Evolutionary conservation across 2,888 invertebrate genomes (phyloP).

Genomic region (Unio delphinus): DNA sequence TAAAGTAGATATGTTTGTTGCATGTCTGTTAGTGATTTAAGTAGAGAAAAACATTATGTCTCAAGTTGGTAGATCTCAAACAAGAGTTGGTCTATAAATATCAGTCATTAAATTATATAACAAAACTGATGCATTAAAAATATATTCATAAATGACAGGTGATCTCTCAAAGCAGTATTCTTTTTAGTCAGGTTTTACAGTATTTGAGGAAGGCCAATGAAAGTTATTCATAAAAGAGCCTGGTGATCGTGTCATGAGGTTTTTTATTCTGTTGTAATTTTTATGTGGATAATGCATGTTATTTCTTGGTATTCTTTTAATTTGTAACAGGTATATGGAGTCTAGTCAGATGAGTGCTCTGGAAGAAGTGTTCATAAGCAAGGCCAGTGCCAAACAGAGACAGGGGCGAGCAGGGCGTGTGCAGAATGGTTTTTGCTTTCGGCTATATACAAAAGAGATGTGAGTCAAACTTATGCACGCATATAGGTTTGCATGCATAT

Average conservation of each 20-base stretch:
- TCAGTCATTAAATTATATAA: too few species aligned
- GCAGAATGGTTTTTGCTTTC: slow-evolving; percentile 63
- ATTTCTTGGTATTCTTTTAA: neutral
- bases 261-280: neutral
- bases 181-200: too few species aligned
- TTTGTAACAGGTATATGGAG: slow-evolving; percentile 63
- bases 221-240: neutral
- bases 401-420: slow-evolving; percentile 68
- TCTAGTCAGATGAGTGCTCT: slow-evolving; percentile 65
- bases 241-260: neutral
- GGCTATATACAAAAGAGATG: slow-evolving; percentile 61
- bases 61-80: too few species aligned
- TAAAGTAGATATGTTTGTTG: too few species aligned
- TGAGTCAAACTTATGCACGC: slow-evolving; percentile 19
- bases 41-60: too few species aligned
- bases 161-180: too few species aligned
- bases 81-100: too few species aligned
- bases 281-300: neutral
- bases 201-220: too few species aligned
- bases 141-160: too few species aligned
- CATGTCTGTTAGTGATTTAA: too few species aligned
- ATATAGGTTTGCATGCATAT: too few species aligned
- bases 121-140: too few species aligned
- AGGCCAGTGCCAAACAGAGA: slow-evolving; percentile 67
- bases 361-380: slow-evolving; percentile 66